phyloP scores from a whole-genome alignment of 2,888 invertebrate species.

The Orthosia gracilis region DNA sequence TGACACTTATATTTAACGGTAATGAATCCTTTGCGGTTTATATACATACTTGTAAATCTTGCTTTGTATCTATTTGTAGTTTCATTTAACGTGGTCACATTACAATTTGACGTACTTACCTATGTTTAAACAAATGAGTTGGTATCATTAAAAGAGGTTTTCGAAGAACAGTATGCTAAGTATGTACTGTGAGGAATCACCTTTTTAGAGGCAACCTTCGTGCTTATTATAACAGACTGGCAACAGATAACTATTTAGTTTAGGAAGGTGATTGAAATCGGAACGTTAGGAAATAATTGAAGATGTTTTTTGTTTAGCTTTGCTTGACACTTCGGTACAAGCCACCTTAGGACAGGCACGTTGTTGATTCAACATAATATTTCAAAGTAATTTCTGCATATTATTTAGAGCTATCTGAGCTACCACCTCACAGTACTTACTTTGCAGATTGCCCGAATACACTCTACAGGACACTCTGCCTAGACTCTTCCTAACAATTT shows the following conservation, averaged over 20 bases:
- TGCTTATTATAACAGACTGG: no score
- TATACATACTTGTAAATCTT: not conserved
- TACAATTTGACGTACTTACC: conserved; percentile 13
- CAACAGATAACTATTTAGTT: no score
- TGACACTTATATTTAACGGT: conserved; percentile 27
- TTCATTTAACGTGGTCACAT: conserved; percentile 15
- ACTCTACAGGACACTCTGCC: not conserved
- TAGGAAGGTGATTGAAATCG: no score
- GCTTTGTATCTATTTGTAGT: conserved; percentile 24
- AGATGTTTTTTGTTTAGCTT: no score
- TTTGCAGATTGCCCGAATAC: not conserved
- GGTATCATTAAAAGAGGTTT: not conserved
- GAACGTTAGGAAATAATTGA: no score
- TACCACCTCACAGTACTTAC: not conserved
- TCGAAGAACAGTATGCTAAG: not conserved
- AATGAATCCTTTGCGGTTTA: not conserved
- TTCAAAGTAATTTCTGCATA: no score
- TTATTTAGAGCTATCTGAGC: no score
- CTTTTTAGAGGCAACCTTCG: no score
- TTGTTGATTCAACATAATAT: no score
- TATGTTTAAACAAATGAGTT: not conserved
- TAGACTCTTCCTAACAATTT: no score
- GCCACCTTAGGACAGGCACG: no score
- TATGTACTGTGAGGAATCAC: not conserved
- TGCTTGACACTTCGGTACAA: no score